Percentiles rank a stretch among this genome's conserved stretches.
These are phyloP conservation scores for Nasonia oneida DNA, from an alignment of 2,888 invertebrate species.

Conservation along the genomic window DNA sequence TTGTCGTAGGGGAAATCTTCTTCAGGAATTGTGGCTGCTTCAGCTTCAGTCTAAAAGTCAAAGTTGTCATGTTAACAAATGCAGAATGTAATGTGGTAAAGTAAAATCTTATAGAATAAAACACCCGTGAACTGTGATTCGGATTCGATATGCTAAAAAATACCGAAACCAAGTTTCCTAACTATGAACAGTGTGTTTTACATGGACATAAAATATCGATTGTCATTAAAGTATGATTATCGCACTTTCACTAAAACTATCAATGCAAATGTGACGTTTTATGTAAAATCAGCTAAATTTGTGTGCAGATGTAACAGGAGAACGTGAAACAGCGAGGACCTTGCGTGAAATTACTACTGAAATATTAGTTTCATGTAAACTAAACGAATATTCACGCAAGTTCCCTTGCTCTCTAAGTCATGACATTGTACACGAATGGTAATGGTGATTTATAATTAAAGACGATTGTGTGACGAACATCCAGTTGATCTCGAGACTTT, in stretches of 20 bases:
- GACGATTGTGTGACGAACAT: constrained; percentile 25
- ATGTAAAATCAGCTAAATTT: constrained; percentile 11
- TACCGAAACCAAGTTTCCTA: neutral
- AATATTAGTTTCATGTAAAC: neutral
- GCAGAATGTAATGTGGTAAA: no score
- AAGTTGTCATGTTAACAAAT: neutral
- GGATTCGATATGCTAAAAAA: neutral
- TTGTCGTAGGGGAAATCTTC: constrained; percentile 57
- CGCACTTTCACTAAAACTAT: neutral
- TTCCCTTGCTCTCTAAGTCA: neutral
- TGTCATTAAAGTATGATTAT: neutral
- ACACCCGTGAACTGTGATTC: neutral
- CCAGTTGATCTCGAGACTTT: constrained; percentile 17
- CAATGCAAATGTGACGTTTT: neutral
- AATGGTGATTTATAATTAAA: neutral
- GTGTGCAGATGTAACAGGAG: constrained; percentile 22
- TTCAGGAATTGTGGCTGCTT: constrained; percentile 52
- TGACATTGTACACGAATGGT: neutral
- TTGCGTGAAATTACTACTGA: neutral
- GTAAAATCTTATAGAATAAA: neutral
- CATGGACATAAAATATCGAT: neutral
- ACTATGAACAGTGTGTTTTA: neutral
- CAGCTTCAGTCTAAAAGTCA: constrained; percentile 52
- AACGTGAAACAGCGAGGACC: neutral
- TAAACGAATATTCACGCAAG: neutral